Conservation (phyloP, 2,113 vertebrate genomes). For the Falcunculus frontatus region DNA sequence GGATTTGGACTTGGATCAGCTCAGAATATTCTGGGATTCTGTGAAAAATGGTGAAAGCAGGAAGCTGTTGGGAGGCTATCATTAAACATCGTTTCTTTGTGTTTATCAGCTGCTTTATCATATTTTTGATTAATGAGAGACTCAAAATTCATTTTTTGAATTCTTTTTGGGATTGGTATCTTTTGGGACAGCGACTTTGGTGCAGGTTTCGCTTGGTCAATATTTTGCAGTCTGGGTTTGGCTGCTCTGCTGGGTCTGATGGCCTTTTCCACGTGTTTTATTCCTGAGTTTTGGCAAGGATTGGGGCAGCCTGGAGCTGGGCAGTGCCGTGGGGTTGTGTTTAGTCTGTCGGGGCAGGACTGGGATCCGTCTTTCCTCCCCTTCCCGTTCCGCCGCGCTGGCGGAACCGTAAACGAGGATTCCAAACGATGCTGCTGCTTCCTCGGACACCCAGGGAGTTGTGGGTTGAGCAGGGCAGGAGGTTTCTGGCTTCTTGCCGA, state of each 20-base stretch:
- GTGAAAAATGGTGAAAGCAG: neutral
- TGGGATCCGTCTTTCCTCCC: neutral
- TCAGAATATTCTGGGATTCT: neutral
- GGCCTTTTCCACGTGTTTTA: neutral
- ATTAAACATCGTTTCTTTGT: neutral
- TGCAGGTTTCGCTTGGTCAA: neutral
- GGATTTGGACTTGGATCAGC: neutral
- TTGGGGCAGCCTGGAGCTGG: neutral
- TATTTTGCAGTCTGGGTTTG: slow-evolving; percentile 1
- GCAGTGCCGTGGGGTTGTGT: neutral
- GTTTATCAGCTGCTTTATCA: neutral
- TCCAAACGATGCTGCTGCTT: neutral
- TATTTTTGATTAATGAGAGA: neutral
- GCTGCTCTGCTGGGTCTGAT: neutral
- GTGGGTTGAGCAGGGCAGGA: neutral
- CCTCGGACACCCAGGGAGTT: slow-evolving; percentile 14
- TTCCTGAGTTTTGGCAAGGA: neutral
- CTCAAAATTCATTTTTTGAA: neutral
- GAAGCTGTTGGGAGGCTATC: neutral
- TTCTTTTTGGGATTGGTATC: too few relatives aligned
- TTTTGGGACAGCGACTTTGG: neutral
- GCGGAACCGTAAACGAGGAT: slow-evolving; percentile 1
- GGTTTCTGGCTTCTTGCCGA: slow-evolving; percentile 7
- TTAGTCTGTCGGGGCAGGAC: slow-evolving; percentile 40
- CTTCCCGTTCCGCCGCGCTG: neutral